Conservation (phyloP, 2,888 invertebrate genomes). For the Arge pagana region DNA sequence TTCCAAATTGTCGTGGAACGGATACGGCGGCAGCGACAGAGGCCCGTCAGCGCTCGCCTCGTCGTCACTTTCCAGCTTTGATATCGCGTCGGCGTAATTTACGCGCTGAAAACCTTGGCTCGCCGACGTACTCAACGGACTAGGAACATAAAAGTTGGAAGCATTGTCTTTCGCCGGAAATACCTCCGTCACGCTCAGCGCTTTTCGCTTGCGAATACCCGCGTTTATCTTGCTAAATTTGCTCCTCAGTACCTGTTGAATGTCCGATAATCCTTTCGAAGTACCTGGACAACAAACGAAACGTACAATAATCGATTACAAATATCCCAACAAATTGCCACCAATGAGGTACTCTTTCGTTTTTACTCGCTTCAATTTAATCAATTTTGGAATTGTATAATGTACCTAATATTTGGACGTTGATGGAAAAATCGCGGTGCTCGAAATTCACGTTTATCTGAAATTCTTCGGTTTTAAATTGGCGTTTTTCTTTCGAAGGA, state of each 20-base stretch:
- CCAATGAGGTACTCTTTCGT: too few species aligned
- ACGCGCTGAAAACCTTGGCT: conserved; percentile 42
- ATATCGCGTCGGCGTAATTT: conserved; percentile 33
- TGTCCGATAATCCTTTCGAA: conserved; percentile 67
- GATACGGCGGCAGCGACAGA: conserved; percentile 59
- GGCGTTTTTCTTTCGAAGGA: too few species aligned
- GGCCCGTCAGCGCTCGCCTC: conserved; percentile 45
- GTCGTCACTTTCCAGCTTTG: conserved; percentile 27
- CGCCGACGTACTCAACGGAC: conserved; percentile 57
- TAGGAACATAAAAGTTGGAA: conserved; percentile 72
- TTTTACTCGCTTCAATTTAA: too few species aligned
- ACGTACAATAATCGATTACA: too few species aligned
- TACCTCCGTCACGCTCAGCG: conserved; percentile 73
- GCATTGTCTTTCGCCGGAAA: conserved; percentile 55
- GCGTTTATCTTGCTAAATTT: conserved; percentile 74
- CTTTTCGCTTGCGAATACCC: conserved; percentile 68
- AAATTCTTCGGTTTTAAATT: too few species aligned
- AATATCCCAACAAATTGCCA: too few species aligned
- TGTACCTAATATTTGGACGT: too few species aligned
- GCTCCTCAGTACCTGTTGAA: conserved; percentile 63
- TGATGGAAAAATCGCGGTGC: too few species aligned
- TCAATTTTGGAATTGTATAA: too few species aligned
- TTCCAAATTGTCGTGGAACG: conserved; percentile 47
- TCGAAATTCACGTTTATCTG: too few species aligned
- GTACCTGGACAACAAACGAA: conserved; percentile 43